phyloP scores from a whole-genome alignment of 2,888 invertebrate genomes.

The Ectemnius continuus region DNA sequence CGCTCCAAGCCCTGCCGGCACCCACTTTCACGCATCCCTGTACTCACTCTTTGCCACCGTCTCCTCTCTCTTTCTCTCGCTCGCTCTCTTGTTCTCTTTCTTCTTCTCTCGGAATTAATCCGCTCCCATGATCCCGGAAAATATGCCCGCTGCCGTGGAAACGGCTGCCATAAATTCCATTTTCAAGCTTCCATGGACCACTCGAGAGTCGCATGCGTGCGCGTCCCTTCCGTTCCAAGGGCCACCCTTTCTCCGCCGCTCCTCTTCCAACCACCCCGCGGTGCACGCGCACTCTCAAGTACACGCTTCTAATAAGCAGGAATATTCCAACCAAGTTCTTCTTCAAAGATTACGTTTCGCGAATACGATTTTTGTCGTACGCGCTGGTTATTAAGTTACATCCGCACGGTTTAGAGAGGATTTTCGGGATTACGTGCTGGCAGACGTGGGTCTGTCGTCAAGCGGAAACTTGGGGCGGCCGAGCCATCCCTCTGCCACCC shows the following conservation, averaged over 20 bases:
- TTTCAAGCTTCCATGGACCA: background rate
- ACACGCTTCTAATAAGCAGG: too few relatives aligned
- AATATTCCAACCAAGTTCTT: too few relatives aligned
- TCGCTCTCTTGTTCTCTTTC: background rate
- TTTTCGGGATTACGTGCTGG: constrained; percentile 2
- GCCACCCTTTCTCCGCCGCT: too few relatives aligned
- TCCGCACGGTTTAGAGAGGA: background rate
- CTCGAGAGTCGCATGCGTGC: too few relatives aligned
- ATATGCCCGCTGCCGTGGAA: constrained; percentile 6
- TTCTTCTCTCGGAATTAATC: constrained; percentile 24
- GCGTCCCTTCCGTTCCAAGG: too few relatives aligned
- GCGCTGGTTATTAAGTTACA: background rate
- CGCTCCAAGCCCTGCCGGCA: constrained; percentile 18
- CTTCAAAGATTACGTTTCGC: too few relatives aligned
- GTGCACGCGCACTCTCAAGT: too few relatives aligned
- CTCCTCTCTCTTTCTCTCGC: background rate
- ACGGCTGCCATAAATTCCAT: constrained; percentile 7
- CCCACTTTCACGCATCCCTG: background rate
- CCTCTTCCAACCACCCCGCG: too few relatives aligned
- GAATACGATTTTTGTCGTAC: too few relatives aligned
- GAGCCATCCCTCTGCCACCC: constrained; percentile 35
- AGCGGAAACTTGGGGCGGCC: constrained; percentile 21
- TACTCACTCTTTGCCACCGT: background rate
- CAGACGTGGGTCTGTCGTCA: constrained; percentile 20
- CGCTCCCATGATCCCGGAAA: constrained; percentile 22